Evolutionary conservation across 2,888 invertebrate species (phyloP), one percentile per base, ranked within the genome.

Genomic region (Anagyrus pseudococci): DNA sequence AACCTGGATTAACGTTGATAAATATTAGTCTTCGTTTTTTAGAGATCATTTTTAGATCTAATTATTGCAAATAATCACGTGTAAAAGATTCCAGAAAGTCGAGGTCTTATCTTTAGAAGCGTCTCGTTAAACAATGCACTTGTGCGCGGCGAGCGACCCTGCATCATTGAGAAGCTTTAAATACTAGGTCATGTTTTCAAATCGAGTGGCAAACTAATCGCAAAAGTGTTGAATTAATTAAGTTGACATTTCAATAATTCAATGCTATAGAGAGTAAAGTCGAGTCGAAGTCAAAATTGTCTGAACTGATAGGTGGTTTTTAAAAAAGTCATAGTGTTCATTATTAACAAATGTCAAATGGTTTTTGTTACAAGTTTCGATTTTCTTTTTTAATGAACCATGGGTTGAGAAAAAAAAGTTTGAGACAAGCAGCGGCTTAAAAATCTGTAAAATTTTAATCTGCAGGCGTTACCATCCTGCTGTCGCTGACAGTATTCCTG

Each of bases 401-500:
- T n/a, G n/a, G n/a, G n/a, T n/a, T n/a, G n/a, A n/a, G n/a, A n/a
- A n/a, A n/a, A n/a, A n/a, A n/a, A n/a, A n/a, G n/a, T n/a, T n/a
- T n/a, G n/a, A n/a, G n/a, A n/a, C n/a, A n/a, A 17, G 2, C 29
- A 17, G 50, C 46, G 8, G 37, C 37, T n/a, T 4, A 37, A 15
- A 37, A 37, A 37, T 37, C 37, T 37, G 37, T 37, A 47, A 25
- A 56, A 56, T 47, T 40, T n/a, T n/a, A n/a, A 78, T 83, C 86
- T 88, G 83, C 91, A 95, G 95, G 94, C 87, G 94, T 96, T 85
- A 95, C 94, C 84, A 95, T 95, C 84, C 90, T 95, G 84, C 90
- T 97, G 84, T 96, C 96, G 84, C 90, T 96, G 88, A 96, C 95
- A 86, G 96, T 96, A 84, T 96, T 96, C 89, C 90, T 96, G 85